Percentiles rank a stretch among this genome's conserved stretches.
These are phyloP conservation scores for Zophobas morio DNA, from an alignment of 1,140 invertebrate genomes.

Conservation along the genomic window DNA sequence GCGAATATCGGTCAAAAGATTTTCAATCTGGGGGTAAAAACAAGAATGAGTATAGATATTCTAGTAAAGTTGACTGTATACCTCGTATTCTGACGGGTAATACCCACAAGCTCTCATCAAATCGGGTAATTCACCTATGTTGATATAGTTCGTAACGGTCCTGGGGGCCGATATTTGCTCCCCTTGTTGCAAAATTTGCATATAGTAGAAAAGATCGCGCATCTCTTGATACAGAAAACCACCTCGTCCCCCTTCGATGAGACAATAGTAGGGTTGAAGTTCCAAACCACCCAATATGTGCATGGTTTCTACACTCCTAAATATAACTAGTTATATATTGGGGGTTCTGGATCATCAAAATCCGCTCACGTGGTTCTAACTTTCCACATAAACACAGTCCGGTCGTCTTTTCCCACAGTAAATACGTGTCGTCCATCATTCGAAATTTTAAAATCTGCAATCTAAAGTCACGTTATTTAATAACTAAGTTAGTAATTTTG, in stretches of 20 bases:
- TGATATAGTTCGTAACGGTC: constrained; percentile 72
- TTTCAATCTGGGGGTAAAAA: constrained; percentile 72
- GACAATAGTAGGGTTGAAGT: constrained; percentile 72
- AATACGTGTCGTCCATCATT: constrained; percentile 71
- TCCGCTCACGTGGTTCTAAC: constrained; percentile 71
- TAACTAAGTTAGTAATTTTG: constrained; percentile 20
- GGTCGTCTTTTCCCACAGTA: constrained; percentile 72
- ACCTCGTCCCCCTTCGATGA: constrained; percentile 72
- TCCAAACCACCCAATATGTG: constrained; percentile 70
- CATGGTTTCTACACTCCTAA: constrained; percentile 71
- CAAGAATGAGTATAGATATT: not conserved
- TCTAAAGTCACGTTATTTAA: constrained; percentile 59
- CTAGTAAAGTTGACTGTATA: constrained; percentile 57
- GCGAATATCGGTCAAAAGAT: constrained; percentile 77
- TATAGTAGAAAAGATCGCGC: constrained; percentile 81
- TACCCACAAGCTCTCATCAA: constrained; percentile 82
- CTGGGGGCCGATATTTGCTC: constrained; percentile 74
- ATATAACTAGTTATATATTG: not conserved
- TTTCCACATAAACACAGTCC: constrained; percentile 74
- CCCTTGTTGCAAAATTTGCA: constrained; percentile 80
- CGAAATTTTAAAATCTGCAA: constrained; percentile 65
- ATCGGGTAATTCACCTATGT: constrained; percentile 77
- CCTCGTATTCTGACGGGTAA: constrained; percentile 82
- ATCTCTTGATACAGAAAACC: constrained; percentile 80
- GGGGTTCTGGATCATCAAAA: no score